Conservation (phyloP, 2,113 vertebrate species). For the Daubentonia madagascariensis region DNA sequence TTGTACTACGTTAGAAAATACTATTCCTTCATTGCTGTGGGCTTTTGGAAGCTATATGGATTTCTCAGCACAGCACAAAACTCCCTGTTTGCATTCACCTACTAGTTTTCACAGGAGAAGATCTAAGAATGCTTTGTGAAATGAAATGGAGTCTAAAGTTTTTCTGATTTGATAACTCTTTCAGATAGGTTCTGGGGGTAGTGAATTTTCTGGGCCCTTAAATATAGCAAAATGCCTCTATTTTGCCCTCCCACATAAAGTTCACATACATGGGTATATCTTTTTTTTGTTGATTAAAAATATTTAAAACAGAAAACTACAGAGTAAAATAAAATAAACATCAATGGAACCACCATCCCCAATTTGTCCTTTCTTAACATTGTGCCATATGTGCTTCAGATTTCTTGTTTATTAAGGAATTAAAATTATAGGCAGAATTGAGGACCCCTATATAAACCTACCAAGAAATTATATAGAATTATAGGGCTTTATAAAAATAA, state of each 20-base stretch:
- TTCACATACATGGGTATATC: neutral
- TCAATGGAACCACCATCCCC: neutral
- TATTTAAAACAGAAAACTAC: neutral
- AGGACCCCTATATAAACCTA: neutral
- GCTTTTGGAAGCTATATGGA: neutral
- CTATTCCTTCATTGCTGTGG: neutral
- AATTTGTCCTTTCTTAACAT: neutral
- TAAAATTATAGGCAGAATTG: neutral
- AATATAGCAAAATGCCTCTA: neutral
- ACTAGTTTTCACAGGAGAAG: neutral
- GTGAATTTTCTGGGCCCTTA: neutral
- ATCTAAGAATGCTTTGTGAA: neutral
- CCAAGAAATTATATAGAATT: neutral
- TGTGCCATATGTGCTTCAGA: neutral
- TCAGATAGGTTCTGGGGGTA: neutral
- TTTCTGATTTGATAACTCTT: neutral
- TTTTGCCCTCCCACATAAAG: neutral
- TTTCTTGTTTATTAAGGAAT: neutral
- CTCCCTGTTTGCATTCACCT: neutral
- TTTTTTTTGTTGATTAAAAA: neutral
- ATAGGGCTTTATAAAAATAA: neutral
- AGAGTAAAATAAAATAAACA: neutral
- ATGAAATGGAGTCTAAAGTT: neutral
- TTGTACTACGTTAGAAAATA: neutral
- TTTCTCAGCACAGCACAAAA: constrained; percentile 1